Percentiles rank a stretch among this genome's conserved stretches.
Evolutionary conservation across 1,140 invertebrate genomes (phyloP).

Genomic region (Caerostris darwini): DNA sequence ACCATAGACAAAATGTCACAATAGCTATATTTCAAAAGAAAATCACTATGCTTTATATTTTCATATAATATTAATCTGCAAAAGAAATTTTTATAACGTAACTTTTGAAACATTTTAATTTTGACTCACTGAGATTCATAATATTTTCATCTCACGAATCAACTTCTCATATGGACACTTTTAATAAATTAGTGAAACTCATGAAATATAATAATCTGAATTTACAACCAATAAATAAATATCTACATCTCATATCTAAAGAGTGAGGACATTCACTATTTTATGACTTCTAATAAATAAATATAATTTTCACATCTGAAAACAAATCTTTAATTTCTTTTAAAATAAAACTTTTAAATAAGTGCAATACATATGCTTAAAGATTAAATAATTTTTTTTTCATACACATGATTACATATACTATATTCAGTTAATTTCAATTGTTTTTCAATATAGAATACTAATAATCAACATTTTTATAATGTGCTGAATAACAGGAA

Average conservation of each 20-base stretch:
- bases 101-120: slow-evolving; percentile 50
- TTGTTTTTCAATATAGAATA: slow-evolving; percentile 48
- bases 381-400: neutral
- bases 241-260: slow-evolving; percentile 66
- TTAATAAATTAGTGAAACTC: slow-evolving; percentile 76
- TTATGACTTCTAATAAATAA: slow-evolving; percentile 58
- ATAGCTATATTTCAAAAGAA: slow-evolving; percentile 69
- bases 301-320: neutral
- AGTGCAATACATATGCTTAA: slow-evolving; percentile 40
- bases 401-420: neutral
- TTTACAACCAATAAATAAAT: slow-evolving; percentile 75
- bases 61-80: slow-evolving; percentile 47
- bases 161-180: slow-evolving; percentile 73
- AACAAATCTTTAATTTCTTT: slow-evolving; percentile 16
- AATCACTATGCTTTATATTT: slow-evolving; percentile 61
- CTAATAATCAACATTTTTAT: slow-evolving; percentile 56
- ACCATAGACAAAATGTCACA: slow-evolving; percentile 73
- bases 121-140: slow-evolving; percentile 50
- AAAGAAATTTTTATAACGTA: slow-evolving; percentile 61
- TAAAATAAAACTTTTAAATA: slow-evolving; percentile 27
- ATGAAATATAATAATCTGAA: slow-evolving; percentile 73
- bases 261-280: slow-evolving; percentile 37
- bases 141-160: slow-evolving; percentile 59
- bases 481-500: slow-evolving; percentile 70
- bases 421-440: slow-evolving; percentile 24